A percentile compares a stretch with the other conserved stretches of the same genome.
These are phyloP conservation scores for Onychostruthus taczanowskii DNA, from an alignment of 2,113 vertebrate genomes.

Conservation along the genomic window DNA sequence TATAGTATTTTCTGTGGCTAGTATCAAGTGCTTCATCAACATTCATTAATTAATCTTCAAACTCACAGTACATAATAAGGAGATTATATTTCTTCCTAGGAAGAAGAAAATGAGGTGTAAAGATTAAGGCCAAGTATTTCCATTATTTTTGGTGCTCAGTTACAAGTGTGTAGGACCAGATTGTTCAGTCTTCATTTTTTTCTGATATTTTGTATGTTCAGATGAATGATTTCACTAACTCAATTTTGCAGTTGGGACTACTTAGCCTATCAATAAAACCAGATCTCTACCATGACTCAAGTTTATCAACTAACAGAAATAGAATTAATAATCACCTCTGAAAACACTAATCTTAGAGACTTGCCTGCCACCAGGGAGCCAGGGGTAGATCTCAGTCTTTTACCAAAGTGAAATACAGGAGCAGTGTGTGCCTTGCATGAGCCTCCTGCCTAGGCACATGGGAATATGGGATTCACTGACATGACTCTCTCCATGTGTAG, in stretches of 20 bases:
- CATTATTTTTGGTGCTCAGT: not conserved
- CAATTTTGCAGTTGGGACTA: not conserved
- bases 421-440: not conserved
- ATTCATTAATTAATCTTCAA: not conserved
- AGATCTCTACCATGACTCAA: not conserved
- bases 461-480: not conserved
- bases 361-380: not conserved
- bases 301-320: not conserved
- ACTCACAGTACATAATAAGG: not conserved
- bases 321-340: not conserved
- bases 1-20: not conserved
- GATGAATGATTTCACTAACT: not conserved
- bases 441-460: not conserved
- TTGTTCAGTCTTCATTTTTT: not conserved
- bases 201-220: not conserved
- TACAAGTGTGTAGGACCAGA: not conserved
- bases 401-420: not conserved
- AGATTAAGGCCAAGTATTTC: not conserved
- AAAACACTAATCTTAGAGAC: not conserved
- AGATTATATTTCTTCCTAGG: not conserved
- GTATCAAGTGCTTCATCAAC: not conserved
- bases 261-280: not conserved
- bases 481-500: not conserved
- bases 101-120: not conserved
- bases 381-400: not conserved